Conservation (phyloP, 1,140 invertebrate genomes). For the Drosophila setifemur region DNA sequence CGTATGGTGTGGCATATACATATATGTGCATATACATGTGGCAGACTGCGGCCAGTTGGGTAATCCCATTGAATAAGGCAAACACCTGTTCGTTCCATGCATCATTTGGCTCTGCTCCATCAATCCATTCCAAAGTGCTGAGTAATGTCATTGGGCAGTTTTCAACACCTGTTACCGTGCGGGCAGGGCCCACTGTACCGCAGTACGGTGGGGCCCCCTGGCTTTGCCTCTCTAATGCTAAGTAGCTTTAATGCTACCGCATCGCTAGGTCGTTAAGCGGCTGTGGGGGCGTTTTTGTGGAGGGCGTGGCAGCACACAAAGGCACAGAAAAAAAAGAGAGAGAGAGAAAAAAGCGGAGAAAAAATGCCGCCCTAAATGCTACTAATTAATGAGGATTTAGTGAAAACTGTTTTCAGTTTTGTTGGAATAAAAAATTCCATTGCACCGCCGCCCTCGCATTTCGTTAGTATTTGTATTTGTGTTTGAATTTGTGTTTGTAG, state of each 20-base stretch:
- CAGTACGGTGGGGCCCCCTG: not conserved
- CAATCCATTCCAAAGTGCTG: slow-evolving; percentile 41
- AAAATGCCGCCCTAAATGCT: slow-evolving; percentile 75
- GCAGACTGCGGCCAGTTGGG: slow-evolving; percentile 1
- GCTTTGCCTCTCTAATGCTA: slow-evolving; percentile 49
- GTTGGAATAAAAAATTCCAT: slow-evolving; percentile 50
- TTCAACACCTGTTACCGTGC: slow-evolving; percentile 69
- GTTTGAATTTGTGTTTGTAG: slow-evolving; percentile 17
- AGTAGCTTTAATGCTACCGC: slow-evolving; percentile 71
- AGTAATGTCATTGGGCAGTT: slow-evolving; percentile 64
- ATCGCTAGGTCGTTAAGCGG: slow-evolving; percentile 42
- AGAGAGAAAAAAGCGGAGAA: not conserved
- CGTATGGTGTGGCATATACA: too few species aligned
- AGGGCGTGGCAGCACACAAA: slow-evolving; percentile 48
- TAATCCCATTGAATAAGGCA: slow-evolving; percentile 41
- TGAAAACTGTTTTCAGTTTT: slow-evolving; percentile 67
- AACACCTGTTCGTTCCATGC: slow-evolving; percentile 67
- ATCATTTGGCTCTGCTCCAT: slow-evolving; percentile 42
- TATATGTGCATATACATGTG: slow-evolving; percentile 23
- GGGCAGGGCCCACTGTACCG: slow-evolving; percentile 54
- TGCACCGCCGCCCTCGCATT: slow-evolving; percentile 47
- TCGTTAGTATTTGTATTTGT: slow-evolving; percentile 16
- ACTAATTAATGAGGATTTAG: slow-evolving; percentile 81
- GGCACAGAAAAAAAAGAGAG: not conserved
- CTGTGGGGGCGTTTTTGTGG: slow-evolving; percentile 7